Conservation (phyloP, 2,113 vertebrate genomes). For the Poeciliopsis retropinna region DNA sequence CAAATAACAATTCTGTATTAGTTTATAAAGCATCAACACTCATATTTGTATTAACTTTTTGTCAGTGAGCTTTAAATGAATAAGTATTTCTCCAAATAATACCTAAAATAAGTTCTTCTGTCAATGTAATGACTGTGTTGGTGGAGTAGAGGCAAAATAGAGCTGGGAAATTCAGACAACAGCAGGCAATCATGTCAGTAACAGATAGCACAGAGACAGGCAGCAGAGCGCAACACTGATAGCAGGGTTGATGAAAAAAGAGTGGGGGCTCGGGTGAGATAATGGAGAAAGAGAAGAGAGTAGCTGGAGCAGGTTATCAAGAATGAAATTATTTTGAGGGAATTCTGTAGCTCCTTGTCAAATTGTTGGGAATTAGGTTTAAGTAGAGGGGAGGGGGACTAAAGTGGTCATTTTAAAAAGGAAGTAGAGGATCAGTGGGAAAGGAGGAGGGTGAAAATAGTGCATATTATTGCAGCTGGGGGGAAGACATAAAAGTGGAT, state of each 20-base stretch:
- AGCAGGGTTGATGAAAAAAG: not conserved
- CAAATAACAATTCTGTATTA: not conserved
- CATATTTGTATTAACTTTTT: not conserved
- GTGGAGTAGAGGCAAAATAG: not conserved
- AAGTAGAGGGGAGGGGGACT: slow-evolving; percentile 21
- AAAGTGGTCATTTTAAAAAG: not conserved
- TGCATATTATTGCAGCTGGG: no score
- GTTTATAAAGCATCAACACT: not conserved
- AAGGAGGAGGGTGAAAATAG: not conserved
- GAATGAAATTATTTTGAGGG: not conserved
- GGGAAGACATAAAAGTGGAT: not conserved
- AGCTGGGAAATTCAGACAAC: not conserved
- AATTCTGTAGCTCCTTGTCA: not conserved
- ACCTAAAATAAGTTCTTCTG: not conserved
- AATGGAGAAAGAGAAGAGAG: slow-evolving; percentile 7
- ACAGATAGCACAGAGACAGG: slow-evolving; percentile 3
- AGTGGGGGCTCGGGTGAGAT: not conserved
- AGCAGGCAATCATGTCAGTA: not conserved
- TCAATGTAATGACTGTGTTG: not conserved
- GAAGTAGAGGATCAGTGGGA: not conserved
- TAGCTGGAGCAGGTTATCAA: slow-evolving; percentile 16
- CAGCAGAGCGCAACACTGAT: not conserved
- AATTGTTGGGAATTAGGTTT: slow-evolving; percentile 9
- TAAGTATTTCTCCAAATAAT: not conserved
- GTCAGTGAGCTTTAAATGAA: not conserved